Evolutionary conservation across 2,113 vertebrate genomes (phyloP).

Genomic region (Limanda limanda): DNA sequence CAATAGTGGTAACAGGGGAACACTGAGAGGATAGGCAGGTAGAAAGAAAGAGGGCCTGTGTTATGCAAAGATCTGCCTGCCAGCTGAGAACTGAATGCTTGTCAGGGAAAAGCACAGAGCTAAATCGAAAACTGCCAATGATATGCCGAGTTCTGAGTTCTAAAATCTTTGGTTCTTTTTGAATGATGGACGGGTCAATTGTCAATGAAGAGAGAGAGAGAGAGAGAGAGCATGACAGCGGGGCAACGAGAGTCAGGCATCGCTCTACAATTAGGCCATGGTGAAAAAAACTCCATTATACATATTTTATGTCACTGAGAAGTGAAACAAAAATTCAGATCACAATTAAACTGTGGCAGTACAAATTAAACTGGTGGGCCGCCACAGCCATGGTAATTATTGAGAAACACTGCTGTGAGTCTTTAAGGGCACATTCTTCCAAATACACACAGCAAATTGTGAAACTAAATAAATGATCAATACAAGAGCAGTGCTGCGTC

Average conservation of each 20-base stretch:
- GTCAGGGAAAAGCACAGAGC: background rate
- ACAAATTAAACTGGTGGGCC: background rate
- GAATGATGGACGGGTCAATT: background rate
- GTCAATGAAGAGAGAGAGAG: too few relatives aligned
- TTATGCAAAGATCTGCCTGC: background rate
- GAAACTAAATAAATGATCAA: constrained; percentile 22
- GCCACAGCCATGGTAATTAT: background rate
- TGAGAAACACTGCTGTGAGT: background rate
- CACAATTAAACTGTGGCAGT: background rate
- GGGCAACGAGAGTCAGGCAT: background rate
- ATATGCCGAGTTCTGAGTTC: background rate
- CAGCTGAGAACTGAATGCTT: background rate
- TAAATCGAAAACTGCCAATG: background rate
- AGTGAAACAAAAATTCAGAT: background rate
- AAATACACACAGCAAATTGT: background rate
- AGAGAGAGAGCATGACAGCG: background rate
- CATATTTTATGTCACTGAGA: background rate
- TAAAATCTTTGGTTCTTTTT: background rate
- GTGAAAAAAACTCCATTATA: background rate
- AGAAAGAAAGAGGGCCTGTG: too few relatives aligned
- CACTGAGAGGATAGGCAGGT: background rate
- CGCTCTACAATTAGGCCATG: background rate
- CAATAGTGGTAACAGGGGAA: background rate
- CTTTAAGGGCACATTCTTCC: background rate
- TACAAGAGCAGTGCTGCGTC: constrained; percentile 4